A percentile compares a stretch with the other conserved stretches of the same genome.
phyloP scores from a whole-genome alignment of 2,113 vertebrate genomes.

The Buteo buteo region DNA sequence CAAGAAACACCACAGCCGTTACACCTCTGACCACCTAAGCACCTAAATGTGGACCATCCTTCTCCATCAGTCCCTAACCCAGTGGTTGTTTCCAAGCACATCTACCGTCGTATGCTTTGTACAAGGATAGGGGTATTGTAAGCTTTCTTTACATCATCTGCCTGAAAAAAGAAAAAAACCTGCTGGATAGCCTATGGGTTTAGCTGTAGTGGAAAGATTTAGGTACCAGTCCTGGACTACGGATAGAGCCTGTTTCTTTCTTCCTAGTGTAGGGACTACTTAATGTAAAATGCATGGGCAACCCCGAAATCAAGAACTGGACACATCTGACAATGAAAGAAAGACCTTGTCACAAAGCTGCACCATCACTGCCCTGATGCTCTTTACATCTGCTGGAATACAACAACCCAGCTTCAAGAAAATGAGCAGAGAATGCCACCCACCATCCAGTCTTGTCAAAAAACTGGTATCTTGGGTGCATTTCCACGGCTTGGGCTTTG shows the following conservation, averaged over 20 bases:
- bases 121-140: background rate
- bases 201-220: background rate
- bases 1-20: background rate
- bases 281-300: background rate
- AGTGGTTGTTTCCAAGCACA: background rate
- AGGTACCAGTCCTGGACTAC: background rate
- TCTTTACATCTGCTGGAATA: background rate
- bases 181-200: background rate
- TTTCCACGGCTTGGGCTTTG: background rate
- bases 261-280: background rate
- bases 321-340: background rate
- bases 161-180: background rate
- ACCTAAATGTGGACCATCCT: background rate
- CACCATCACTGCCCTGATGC: background rate
- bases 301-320: background rate
- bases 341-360: background rate
- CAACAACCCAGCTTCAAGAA: background rate
- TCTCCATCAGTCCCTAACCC: background rate
- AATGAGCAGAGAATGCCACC: background rate
- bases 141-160: background rate
- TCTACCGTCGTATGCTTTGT: rapidly evolving
- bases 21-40: background rate
- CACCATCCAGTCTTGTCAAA: background rate
- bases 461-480: background rate
- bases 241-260: background rate